These are phyloP conservation scores for Megaleporinus macrocephalus DNA, from an alignment of 2,113 vertebrate species.

Conservation along the genomic window DNA sequence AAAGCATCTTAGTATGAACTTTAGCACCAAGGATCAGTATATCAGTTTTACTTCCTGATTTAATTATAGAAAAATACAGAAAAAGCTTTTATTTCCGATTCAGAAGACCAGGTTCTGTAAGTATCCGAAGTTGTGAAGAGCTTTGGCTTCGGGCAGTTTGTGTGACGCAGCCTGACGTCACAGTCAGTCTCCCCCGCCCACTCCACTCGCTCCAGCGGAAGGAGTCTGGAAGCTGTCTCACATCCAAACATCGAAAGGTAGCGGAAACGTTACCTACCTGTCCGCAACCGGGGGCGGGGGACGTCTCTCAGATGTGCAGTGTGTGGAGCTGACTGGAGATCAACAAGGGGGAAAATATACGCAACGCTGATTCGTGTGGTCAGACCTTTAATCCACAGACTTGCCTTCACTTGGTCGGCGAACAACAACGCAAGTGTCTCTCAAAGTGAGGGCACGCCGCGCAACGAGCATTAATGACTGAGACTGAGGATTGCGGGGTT, in stretches of 20 bases:
- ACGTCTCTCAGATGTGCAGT: conserved; percentile 50
- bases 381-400: not conserved
- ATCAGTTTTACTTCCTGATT: no score
- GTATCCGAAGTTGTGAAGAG: not conserved
- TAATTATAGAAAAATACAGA: not conserved
- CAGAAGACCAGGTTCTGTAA: not conserved
- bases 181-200: not conserved
- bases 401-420: not conserved
- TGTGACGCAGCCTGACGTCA: conserved; percentile 76
- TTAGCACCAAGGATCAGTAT: no score
- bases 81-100: no score
- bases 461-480: conserved; percentile 55
- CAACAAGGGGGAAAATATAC: not conserved
- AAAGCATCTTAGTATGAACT: no score
- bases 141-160: not conserved
- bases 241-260: conserved; percentile 24
- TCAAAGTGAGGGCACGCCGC: conserved; percentile 35
- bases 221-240: conserved; percentile 12
- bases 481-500: conserved; percentile 41
- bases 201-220: conserved; percentile 40
- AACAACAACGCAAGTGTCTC: not conserved
- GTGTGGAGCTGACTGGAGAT: not conserved
- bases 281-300: conserved; percentile 50
- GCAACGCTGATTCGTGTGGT: conserved; percentile 11
- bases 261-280: conserved; percentile 52